These are phyloP conservation scores for Chrysoperla carnea DNA, from an alignment of 1,140 invertebrate genomes.

Conservation along the genomic window DNA sequence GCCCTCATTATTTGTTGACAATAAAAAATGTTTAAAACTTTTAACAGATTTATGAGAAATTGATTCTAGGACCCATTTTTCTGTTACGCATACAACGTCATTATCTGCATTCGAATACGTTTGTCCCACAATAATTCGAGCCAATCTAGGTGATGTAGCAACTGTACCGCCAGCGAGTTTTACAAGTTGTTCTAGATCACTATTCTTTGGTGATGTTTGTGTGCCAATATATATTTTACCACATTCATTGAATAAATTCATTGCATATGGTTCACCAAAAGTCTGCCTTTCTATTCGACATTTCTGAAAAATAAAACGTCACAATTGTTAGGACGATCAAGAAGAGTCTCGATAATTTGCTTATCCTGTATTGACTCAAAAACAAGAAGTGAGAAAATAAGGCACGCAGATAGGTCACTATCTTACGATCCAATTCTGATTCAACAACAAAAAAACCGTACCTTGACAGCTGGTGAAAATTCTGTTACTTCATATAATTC, in stretches of 20 bases:
- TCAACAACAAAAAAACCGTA: conserved; percentile 17
- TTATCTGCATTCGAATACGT: conserved; percentile 10
- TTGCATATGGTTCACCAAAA: conserved; percentile 24
- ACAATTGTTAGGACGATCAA: too few species aligned
- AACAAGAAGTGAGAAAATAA: too few species aligned
- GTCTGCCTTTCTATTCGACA: conserved; percentile 27
- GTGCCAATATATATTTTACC: conserved; percentile 26
- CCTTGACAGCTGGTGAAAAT: conserved; percentile 30
- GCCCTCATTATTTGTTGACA: too few species aligned
- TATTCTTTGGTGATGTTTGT: conserved; percentile 16
- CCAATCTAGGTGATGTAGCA: conserved; percentile 18
- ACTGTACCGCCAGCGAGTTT: conserved; percentile 25
- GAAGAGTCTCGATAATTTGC: too few species aligned
- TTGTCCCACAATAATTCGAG: conserved; percentile 26
- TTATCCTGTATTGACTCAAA: too few species aligned
- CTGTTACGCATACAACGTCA: conserved; percentile 19
- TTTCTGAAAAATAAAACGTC: conserved; percentile 24
- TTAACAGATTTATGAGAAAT: conserved; percentile 12
- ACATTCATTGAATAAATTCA: conserved; percentile 26
- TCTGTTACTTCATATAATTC: conserved; percentile 28
- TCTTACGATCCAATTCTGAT: too few species aligned
- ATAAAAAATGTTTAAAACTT: conserved; percentile 9
- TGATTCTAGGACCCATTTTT: conserved; percentile 29
- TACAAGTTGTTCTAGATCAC: conserved; percentile 27
- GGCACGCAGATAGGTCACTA: too few species aligned